Evolutionary conservation across 2,113 vertebrate species (phyloP).

Genomic region (Cynoglossus semilaevis): DNA sequence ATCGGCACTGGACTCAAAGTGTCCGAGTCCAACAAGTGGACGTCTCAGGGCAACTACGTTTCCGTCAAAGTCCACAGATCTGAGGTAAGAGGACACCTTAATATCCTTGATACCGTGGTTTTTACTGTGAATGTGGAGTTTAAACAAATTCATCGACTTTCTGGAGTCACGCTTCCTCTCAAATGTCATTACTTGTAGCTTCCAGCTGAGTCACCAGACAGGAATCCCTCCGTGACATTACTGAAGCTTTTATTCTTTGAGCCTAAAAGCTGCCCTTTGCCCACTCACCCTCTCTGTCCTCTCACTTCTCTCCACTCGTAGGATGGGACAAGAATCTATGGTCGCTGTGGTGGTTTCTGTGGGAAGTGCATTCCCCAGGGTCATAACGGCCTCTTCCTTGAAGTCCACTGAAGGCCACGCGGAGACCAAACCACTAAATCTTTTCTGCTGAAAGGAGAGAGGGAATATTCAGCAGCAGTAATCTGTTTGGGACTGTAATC

Average conservation of each 20-base stretch:
- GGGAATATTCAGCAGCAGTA: slow-evolving; percentile 20
- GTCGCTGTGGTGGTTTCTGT: slow-evolving; percentile 94
- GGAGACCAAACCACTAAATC: slow-evolving; percentile 43
- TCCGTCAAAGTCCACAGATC: slow-evolving; percentile 88
- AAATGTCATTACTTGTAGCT: slow-evolving; percentile 25
- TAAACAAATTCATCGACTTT: background rate
- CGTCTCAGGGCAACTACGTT: slow-evolving; percentile 89
- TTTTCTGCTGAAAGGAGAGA: slow-evolving; percentile 10
- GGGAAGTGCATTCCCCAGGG: slow-evolving; percentile 91
- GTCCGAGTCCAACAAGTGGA: slow-evolving; percentile 84
- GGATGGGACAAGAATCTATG: slow-evolving; percentile 92
- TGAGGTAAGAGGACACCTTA: slow-evolving; percentile 83
- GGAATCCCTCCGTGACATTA: slow-evolving; percentile 55
- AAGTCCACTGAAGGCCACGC: slow-evolving; percentile 75
- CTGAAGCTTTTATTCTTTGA: slow-evolving; percentile 25
- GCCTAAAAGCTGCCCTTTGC: slow-evolving; percentile 40
- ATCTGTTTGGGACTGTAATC: slow-evolving; percentile 33
- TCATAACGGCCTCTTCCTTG: slow-evolving; percentile 82
- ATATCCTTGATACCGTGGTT: background rate
- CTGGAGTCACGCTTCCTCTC: background rate
- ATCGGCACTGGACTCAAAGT: slow-evolving; percentile 88
- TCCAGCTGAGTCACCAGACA: slow-evolving; percentile 46
- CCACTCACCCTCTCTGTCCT: slow-evolving; percentile 39
- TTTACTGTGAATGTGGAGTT: background rate
- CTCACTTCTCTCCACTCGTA: slow-evolving; percentile 56